phyloP scores from a whole-genome alignment of 2,888 invertebrate genomes.

The Osmoderma eremita region DNA sequence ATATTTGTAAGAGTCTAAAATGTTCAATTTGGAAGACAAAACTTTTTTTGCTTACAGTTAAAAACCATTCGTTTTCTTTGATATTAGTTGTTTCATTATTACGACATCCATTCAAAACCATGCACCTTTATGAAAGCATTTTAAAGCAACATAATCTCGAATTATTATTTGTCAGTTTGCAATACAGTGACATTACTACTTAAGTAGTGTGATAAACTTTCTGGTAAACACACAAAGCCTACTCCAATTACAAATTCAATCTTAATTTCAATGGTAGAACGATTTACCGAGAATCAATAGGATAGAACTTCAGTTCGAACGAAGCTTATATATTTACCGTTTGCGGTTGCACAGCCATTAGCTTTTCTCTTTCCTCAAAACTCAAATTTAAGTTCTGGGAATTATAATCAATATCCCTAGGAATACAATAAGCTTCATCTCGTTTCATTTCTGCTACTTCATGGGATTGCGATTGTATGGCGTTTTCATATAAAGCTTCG shows the following conservation, averaged over 20 bases:
- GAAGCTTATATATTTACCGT: conserved; percentile 67
- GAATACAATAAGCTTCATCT: conserved; percentile 76
- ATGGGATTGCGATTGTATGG: conserved; percentile 68
- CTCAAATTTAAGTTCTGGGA: conserved; percentile 71
- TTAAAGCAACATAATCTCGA: too few relatives aligned
- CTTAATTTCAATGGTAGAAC: background rate
- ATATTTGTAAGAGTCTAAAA: too few relatives aligned
- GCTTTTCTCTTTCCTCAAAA: conserved; percentile 77
- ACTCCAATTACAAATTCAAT: too few relatives aligned
- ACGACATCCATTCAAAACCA: too few relatives aligned
- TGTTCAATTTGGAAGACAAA: background rate
- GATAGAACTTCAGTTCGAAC: too few relatives aligned
- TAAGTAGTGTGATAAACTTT: too few relatives aligned
- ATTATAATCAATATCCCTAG: conserved; percentile 74
- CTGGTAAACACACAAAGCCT: too few relatives aligned
- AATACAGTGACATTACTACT: too few relatives aligned
- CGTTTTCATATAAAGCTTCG: conserved; percentile 72
- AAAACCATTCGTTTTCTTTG: background rate
- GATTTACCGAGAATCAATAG: too few relatives aligned
- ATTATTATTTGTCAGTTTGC: too few relatives aligned
- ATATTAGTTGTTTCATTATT: too few relatives aligned
- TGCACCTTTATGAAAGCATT: too few relatives aligned
- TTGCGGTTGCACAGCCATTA: conserved; percentile 73
- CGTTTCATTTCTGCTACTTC: conserved; percentile 75
- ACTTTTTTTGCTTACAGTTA: background rate